Evolutionary conservation across 1,140 invertebrate species (phyloP), one percentile per base, ranked within the genome.

Genomic region (Bombus consobrinus): DNA sequence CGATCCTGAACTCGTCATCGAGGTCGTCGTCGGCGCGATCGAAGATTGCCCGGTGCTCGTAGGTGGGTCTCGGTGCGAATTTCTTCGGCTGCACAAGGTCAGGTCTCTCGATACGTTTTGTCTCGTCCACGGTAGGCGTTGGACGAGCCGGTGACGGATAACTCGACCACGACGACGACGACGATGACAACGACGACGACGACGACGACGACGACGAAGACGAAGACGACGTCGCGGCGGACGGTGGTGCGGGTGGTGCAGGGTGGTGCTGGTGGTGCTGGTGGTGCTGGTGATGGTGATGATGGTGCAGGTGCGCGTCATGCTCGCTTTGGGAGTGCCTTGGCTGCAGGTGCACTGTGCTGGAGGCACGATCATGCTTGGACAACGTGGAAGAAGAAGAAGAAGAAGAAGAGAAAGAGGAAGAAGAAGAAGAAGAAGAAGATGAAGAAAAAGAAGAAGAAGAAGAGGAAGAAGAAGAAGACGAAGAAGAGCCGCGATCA

Each of bases 21-120:
- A 94, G 92, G 83, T 94, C 94, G 90, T 94, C 93, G 89, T 94
- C 93, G 91, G 91, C 92, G 91, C 93, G 94, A 92, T 95, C 94
- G 89, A 94, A 91, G 88, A 94, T 92, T 85, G 94, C 93, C 87
- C 94, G 92, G 91, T 95, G 94, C 90, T 95, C 94, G 92, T 94
- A 95, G 90, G 94, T 95, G 73, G 94, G 95, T 91, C 94, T 93
- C 88, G 94, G 94, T 91, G 94, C 94, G 87, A 94, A 94, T 89
- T 93, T 94, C 92, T 94, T 94, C 91, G 81, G 90, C 41, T 75
- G 78, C 75, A 88, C 76, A 81, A 87, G 76, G 78, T 81, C 81
- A 68, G 89, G 91, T 72, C 81, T 74, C 90, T 94, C 94, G 93
- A 91, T 93, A 85, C 89, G 89, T 88, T 91, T 91, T 85, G 91